Conservation (phyloP, 2,888 invertebrate genomes). For the Platycnemis pennipes region DNA sequence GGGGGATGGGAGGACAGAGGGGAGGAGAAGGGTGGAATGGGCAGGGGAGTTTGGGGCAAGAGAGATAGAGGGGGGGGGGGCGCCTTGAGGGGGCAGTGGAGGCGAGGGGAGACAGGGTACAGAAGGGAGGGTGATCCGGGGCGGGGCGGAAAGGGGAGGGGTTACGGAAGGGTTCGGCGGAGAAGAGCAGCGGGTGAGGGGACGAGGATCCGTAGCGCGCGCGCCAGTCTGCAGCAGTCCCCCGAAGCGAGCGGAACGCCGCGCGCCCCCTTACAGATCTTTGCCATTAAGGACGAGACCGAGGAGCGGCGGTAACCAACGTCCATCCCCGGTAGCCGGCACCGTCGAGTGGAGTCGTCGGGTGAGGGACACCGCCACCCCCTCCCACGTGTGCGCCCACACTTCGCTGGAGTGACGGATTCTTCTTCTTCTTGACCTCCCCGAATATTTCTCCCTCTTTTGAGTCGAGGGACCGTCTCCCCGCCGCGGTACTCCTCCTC, state of each 20-base stretch:
- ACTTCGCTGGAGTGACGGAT: too few species aligned
- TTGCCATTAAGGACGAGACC: too few species aligned
- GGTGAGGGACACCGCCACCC: not conserved
- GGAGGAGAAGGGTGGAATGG: not conserved
- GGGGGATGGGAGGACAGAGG: not conserved
- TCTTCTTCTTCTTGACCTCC: too few species aligned
- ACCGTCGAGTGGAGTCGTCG: not conserved
- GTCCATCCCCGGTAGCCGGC: not conserved
- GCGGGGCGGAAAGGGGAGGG: not conserved
- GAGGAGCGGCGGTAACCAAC: not conserved
- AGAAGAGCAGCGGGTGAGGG: not conserved
- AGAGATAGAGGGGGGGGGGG: not conserved
- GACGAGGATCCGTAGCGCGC: slow-evolving; percentile 16
- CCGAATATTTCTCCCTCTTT: too few species aligned
- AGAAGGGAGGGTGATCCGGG: slow-evolving; percentile 49
- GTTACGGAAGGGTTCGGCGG: not conserved
- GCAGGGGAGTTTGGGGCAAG: not conserved
- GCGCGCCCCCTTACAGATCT: too few species aligned
- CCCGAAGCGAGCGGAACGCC: slow-evolving; percentile 32
- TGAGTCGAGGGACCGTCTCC: too few species aligned
- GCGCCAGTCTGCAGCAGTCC: slow-evolving; percentile 64
- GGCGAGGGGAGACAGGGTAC: slow-evolving; percentile 45
- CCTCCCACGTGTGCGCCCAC: too few species aligned
- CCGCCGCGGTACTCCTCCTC: not conserved
- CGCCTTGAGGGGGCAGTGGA: not conserved